Conservation (phyloP, 2,888 invertebrate genomes). For the Coecobrya sp. region DNA sequence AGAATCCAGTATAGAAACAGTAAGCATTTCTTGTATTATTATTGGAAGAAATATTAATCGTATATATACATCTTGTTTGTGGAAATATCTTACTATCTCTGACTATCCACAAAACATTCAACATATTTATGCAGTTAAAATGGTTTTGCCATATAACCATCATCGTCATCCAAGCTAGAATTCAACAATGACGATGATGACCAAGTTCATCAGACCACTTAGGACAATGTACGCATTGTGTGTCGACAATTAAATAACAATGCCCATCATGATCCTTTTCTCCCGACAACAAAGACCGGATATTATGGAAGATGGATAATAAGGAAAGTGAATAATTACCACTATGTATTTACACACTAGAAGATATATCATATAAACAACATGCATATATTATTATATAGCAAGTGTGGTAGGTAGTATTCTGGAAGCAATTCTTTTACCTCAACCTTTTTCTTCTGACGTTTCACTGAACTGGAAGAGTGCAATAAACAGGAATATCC, state of each 20-base stretch:
- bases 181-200: slow-evolving; percentile 34
- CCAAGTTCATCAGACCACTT: slow-evolving; percentile 57
- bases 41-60: slow-evolving; percentile 18
- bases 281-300: slow-evolving; percentile 77
- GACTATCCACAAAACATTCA: not conserved
- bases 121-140: not conserved
- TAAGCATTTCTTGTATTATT: not conserved
- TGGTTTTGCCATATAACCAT: not conserved
- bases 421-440: slow-evolving; percentile 19
- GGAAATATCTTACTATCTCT: not conserved
- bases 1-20: slow-evolving; percentile 20
- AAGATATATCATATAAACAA: not conserved
- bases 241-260: slow-evolving; percentile 71
- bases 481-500: slow-evolving; percentile 12
- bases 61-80: not conserved
- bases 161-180: not conserved
- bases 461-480: slow-evolving; percentile 39
- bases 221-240: slow-evolving; percentile 73
- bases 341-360: slow-evolving; percentile 27
- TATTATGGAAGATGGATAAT: slow-evolving; percentile 67
- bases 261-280: slow-evolving; percentile 53
- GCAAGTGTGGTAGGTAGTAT: not conserved
- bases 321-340: slow-evolving; percentile 55
- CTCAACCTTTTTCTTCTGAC: not conserved
- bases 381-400: not conserved